Base-by-base conservation (phyloP, 2,113 vertebrate species). In the Haliaeetus leucogaster region DNA sequence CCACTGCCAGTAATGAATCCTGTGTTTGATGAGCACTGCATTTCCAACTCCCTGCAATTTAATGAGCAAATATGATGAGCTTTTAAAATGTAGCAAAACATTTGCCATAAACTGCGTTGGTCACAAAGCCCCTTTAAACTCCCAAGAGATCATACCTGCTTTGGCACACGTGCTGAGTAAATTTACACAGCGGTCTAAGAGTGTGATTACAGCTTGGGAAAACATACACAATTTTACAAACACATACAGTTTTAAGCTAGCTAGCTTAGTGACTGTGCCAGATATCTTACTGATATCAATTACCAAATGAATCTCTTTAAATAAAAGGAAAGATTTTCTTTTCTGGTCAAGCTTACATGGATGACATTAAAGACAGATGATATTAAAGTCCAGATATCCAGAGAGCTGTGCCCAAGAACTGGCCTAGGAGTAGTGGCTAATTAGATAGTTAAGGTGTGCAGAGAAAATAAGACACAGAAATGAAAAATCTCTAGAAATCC, bases 131-230 rank as follows among this genome's bases (percentile, higher is more conserved):
- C n/a, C 53, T 86, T 86, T 56, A 78, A 73, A 82, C 6, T 78
- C 86, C n/a, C 55, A 22, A 23, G 40, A 72, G 93, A 68, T 74
- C 27, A 11, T 21, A 83, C 59, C 53, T 82, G 42, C 77, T 84
- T 77, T 7, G 2, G 52, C 11, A 1, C 38, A 43, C 34, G 58
- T 62, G 29, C 81, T 65, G 66, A 63, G 71, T 88, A 95, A 92
- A 95, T 95, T 86, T 91, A 71, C 83, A 86, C 83, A 93, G 63
- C 19, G 11, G 63, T 26, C 76, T 73, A 80, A 88, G 80, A 86
- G 59, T 62, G 43, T 77, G 82, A 89, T 92, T 95, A 91, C 59
- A 95, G 67, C 72, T 65, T 62, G 27, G 50, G 50, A 93, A 96
- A 90, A 80, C 25, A 78, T 25, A 82, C 3, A 73, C 10, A 10